Evolutionary conservation across 2,888 invertebrate species (phyloP), one percentile per base, ranked within the genome.

Genomic region (Cosmorhoe ocellata): DNA sequence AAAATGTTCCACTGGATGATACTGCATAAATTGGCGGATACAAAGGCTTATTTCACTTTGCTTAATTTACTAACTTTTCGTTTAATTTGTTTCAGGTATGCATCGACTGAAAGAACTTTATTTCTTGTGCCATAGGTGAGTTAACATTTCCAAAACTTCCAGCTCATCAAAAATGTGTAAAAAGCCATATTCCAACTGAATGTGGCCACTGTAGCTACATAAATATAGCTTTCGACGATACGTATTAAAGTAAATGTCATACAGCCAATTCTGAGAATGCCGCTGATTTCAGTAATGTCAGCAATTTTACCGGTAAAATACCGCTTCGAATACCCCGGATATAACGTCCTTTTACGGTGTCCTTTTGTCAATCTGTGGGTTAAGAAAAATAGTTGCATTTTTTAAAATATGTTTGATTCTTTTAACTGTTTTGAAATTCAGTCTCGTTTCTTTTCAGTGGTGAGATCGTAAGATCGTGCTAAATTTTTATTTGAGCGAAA

Each of bases 201-300:
- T n/a, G n/a, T n/a, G n/a, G n/a, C n/a, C 14, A 49, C 31, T 37
- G n/a, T 26, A 10, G 9, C n/a, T 11, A 27, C 26, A 32, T 28
- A 27, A 40, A 26, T 37, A 43, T 41, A 18, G 24, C 27, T 26
- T 10, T n/a, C 11, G 39, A 43, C 39, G 44, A 34, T 45, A 36
- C 22, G 28, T 30, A 24, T 28, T 24, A 12, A 33, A 34, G 4
- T 18, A 18, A 18, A 18, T 37, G 31, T 28, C 39, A n/a, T 18
- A 18, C 2, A 3, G 18, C 4, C 39, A 34, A 37, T 47, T 38
- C 38, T 27, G 48, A 41, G 51, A 46, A 51, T 45, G 54, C 56
- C 50, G 38, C 41, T 39, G 48, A 60, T 59, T 58, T 52, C 36
- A 28, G 51, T 54, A 58, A 61, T 52, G 45, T 47, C 46, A 43